phyloP scores from a whole-genome alignment of 2,888 invertebrate genomes.

The Caprella mutica region DNA sequence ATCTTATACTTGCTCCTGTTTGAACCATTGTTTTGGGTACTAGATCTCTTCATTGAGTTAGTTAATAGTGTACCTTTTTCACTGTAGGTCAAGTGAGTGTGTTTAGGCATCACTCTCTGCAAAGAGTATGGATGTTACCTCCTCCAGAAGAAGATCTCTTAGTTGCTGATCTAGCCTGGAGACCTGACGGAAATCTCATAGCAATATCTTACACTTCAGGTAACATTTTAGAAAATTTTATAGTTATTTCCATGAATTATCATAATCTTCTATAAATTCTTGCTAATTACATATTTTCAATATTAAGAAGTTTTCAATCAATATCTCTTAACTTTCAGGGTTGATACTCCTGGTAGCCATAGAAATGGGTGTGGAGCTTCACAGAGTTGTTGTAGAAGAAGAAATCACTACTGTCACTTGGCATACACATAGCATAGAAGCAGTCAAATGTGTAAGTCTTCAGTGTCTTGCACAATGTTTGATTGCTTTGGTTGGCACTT shows the following conservation, averaged over 20 bases:
- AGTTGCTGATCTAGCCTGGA: slow-evolving; percentile 74
- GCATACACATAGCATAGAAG: slow-evolving; percentile 46
- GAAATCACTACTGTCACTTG: slow-evolving; percentile 65
- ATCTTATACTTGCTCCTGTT: no score
- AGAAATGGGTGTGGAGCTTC: slow-evolving; percentile 69
- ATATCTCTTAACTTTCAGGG: slow-evolving; percentile 43
- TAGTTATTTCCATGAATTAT: neutral
- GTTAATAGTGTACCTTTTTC: no score
- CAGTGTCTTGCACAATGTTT: no score
- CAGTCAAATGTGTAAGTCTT: no score
- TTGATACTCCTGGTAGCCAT: slow-evolving; percentile 64
- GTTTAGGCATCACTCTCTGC: slow-evolving; percentile 60
- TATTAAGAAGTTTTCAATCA: slow-evolving; percentile 2
- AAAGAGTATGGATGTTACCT: slow-evolving; percentile 73
- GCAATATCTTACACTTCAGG: slow-evolving; percentile 48
- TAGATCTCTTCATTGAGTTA: no score
- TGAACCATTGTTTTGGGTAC: no score
- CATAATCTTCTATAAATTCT: neutral
- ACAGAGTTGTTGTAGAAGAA: slow-evolving; percentile 49
- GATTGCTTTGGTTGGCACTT: no score
- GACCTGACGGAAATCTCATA: slow-evolving; percentile 83
- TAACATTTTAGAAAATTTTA: neutral
- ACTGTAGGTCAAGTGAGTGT: slow-evolving; percentile 30
- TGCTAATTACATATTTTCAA: neutral
- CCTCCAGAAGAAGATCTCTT: slow-evolving; percentile 62